These are phyloP conservation scores for Lampris megalopsis DNA, from an alignment of 2,113 vertebrate species.

Conservation along the genomic window DNA sequence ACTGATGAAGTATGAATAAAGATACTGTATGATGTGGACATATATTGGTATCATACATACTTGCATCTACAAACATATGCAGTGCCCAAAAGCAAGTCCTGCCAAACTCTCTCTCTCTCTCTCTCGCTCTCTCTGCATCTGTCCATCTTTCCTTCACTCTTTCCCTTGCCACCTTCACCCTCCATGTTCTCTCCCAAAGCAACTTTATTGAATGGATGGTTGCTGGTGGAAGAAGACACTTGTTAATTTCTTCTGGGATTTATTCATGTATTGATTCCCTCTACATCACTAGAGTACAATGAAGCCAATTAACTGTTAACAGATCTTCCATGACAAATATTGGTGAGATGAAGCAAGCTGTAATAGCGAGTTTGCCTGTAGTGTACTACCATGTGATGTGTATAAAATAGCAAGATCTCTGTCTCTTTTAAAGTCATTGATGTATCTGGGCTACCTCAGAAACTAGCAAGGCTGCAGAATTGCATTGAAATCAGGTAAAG, in stretches of 20 bases:
- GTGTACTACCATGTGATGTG: neutral
- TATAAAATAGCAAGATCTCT: neutral
- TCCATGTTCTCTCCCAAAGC: no score
- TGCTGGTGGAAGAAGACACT: constrained; percentile 18
- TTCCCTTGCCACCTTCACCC: neutral
- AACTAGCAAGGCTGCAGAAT: neutral
- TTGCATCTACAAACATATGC: no score
- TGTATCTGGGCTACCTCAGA: neutral
- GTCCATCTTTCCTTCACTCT: constrained; percentile 2
- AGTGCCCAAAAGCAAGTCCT: neutral
- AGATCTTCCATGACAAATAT: constrained; percentile 35
- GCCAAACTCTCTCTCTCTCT: constrained; percentile 3
- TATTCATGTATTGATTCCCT: constrained; percentile 61
- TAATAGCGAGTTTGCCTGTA: neutral
- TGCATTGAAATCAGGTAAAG: neutral
- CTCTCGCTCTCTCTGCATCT: neutral
- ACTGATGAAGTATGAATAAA: no score
- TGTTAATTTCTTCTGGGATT: constrained; percentile 41
- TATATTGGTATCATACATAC: no score
- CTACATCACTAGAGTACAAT: constrained; percentile 17
- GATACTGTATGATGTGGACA: no score
- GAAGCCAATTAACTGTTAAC: constrained; percentile 51
- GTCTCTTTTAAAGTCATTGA: neutral
- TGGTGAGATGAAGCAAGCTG: neutral
- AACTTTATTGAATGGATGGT: neutral